Conservation (phyloP, 2,797 vertebrate species). For the Acrossocheilus wenchowensis region DNA sequence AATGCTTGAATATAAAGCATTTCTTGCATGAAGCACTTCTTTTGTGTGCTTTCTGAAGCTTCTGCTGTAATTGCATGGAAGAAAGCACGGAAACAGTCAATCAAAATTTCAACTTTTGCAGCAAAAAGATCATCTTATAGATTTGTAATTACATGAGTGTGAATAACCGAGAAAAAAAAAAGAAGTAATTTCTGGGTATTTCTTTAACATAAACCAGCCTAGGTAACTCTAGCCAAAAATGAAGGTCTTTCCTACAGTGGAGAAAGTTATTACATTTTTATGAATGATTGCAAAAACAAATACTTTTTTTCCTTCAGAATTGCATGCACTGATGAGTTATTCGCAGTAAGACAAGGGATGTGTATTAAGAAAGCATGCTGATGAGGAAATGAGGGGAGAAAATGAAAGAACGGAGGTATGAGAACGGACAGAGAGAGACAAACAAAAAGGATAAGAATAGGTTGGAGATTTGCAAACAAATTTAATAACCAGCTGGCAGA, state of each 20-base stretch:
- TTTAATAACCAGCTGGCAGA: slow-evolving; percentile 40
- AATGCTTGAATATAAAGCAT: not conserved
- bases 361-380: slow-evolving; percentile 49
- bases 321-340: not conserved
- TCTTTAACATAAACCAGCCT: not conserved
- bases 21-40: not conserved
- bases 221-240: not conserved
- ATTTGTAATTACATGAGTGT: not conserved
- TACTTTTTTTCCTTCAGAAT: not conserved
- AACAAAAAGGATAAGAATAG: slow-evolving; percentile 24
- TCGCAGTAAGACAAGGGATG: not conserved
- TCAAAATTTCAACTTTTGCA: not conserved
- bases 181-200: not conserved
- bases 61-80: not conserved
- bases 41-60: not conserved
- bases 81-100: not conserved
- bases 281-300: slow-evolving; percentile 11
- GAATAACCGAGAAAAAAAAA: not conserved
- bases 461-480: slow-evolving; percentile 48
- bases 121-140: not conserved
- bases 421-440: slow-evolving; percentile 22
- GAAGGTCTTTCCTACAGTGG: not conserved
- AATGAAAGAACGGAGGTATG: slow-evolving; percentile 5
- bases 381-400: slow-evolving; percentile 31
- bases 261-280: not conserved